phyloP scores from a whole-genome alignment of 2,113 vertebrate species.

The Pogonocichla stellata region DNA sequence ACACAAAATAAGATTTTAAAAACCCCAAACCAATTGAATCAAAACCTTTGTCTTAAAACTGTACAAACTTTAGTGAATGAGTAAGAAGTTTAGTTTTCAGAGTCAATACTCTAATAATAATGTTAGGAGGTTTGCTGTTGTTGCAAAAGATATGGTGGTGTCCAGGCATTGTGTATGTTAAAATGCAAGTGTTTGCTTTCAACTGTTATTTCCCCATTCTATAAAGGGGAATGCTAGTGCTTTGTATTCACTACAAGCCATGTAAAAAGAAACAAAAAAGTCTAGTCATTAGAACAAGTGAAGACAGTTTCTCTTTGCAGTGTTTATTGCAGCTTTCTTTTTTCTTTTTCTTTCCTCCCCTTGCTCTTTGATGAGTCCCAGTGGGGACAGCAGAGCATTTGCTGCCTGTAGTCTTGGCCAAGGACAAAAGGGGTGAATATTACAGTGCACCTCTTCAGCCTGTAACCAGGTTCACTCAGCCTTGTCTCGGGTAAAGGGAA shows the following conservation, averaged over 20 bases:
- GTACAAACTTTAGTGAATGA: not conserved
- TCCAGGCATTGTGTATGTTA: not conserved
- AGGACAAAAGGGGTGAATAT: not conserved
- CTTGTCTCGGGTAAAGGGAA: not conserved
- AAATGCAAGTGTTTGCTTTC: conserved; percentile 26
- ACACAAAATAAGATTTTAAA: not conserved
- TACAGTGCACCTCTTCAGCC: not conserved
- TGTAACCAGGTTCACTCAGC: not conserved
- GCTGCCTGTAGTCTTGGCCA: not conserved
- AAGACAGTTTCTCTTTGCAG: conserved; percentile 14
- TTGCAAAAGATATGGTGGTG: not conserved
- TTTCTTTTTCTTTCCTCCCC: not conserved
- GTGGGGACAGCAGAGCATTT: not conserved
- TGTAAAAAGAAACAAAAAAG: not conserved
- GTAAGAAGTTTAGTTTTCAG: not conserved
- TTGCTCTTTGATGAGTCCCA: conserved; percentile 13
- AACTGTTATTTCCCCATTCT: not conserved
- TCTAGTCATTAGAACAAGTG: not conserved
- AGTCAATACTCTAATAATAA: not conserved
- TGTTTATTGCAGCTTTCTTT: not conserved
- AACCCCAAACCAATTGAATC: accelerated
- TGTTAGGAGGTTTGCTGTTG: not conserved
- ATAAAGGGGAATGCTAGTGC: not conserved
- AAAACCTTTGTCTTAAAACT: not conserved
- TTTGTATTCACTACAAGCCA: not conserved